phyloP scores from a whole-genome alignment of 1,140 invertebrate genomes.

The Pentalonia nigronervosa region DNA sequence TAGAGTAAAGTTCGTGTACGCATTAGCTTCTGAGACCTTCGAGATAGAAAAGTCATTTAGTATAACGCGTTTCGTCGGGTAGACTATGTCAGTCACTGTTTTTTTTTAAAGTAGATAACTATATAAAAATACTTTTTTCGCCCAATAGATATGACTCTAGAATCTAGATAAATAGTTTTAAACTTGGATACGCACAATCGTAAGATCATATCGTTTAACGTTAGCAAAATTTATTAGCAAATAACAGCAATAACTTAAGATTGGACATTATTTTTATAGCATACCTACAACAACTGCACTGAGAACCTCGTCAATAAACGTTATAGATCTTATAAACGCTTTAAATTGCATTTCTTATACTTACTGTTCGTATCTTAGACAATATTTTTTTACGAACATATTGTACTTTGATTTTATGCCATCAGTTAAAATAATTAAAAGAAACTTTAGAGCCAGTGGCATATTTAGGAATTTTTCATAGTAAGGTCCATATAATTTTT shows the following conservation, averaged over 20 bases:
- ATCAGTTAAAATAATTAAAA: no score
- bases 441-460: no score
- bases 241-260: background rate
- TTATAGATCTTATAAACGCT: background rate
- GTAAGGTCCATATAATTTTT: no score
- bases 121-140: background rate
- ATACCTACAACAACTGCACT: background rate
- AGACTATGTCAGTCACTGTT: background rate
- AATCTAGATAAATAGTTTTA: background rate
- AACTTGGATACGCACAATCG: background rate
- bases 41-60: conserved; percentile 14
- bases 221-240: background rate
- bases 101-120: background rate
- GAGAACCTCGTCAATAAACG: background rate
- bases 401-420: background rate
- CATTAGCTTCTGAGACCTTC: background rate
- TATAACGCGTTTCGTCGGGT: background rate
- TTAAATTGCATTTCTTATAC: background rate
- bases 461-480: no score
- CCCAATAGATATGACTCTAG: background rate
- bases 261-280: background rate
- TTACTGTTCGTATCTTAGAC: background rate
- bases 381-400: background rate
- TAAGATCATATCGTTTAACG: background rate
- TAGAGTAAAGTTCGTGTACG: background rate